A percentile compares a stretch with the other conserved stretches of the same genome.
These are phyloP conservation scores for Pollimyrus isidori DNA, from an alignment of 2,113 vertebrate genomes.

Conservation along the genomic window DNA sequence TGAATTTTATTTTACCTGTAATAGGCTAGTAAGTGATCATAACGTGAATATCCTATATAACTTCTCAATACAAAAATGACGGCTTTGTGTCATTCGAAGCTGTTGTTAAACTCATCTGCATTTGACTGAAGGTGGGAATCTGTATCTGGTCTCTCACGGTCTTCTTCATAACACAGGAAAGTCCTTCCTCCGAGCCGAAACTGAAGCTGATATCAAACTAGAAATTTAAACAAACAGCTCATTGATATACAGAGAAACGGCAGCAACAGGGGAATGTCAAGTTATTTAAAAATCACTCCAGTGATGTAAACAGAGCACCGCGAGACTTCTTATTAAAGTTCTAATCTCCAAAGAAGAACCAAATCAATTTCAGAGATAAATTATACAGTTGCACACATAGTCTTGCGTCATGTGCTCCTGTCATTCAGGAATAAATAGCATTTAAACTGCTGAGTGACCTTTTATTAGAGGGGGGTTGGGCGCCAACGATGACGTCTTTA, in stretches of 20 bases:
- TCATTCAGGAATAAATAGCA: not conserved
- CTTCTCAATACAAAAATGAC: conserved; percentile 13
- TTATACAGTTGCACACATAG: not conserved
- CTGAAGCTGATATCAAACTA: conserved; percentile 18
- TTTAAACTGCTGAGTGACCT: not conserved
- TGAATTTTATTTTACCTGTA: not conserved
- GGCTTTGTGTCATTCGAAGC: not conserved
- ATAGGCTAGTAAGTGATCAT: not conserved
- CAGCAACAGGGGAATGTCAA: not conserved
- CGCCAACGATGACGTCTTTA: not conserved
- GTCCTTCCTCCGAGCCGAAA: conserved; percentile 25
- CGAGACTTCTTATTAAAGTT: conserved; percentile 9
- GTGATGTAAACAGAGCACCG: conserved; percentile 9
- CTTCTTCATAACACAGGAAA: not conserved
- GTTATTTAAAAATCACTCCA: conserved; percentile 23
- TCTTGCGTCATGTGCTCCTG: not conserved
- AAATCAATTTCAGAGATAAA: not conserved
- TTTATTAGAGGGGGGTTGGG: not conserved
- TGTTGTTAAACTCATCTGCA: not conserved
- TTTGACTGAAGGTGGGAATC: conserved; percentile 1
- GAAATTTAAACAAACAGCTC: conserved; percentile 26
- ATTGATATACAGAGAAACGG: not conserved
- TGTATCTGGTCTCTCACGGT: conserved; percentile 25
- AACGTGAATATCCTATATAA: not conserved
- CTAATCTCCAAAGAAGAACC: not conserved